Evolutionary conservation across 2,888 invertebrate species (phyloP).

Genomic region (Leptothorax acervorum): DNA sequence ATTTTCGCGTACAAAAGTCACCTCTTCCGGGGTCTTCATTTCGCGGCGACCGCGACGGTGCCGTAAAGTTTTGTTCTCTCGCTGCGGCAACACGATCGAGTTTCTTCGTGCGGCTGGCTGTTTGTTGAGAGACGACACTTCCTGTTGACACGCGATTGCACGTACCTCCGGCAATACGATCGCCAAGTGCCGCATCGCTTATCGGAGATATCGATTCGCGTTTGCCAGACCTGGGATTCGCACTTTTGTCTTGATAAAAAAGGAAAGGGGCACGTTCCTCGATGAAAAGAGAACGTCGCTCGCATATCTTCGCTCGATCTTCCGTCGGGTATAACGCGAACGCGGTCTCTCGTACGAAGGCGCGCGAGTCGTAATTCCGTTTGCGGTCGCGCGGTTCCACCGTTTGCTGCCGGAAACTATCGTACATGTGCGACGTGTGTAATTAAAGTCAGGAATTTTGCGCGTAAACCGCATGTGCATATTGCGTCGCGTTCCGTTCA

Average conservation of each 20-base stretch:
- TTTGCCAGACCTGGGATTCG: not conserved
- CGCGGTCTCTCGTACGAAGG: not conserved
- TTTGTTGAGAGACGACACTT: slow-evolving; percentile 29
- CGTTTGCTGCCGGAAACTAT: not conserved
- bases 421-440: slow-evolving; percentile 30
- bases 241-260: not conserved
- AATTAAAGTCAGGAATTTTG: slow-evolving; percentile 45
- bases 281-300: not conserved
- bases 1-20: slow-evolving; percentile 29
- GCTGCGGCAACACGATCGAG: slow-evolving; percentile 35
- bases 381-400: not conserved
- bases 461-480: slow-evolving; percentile 16
- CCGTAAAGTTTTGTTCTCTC: slow-evolving; percentile 23
- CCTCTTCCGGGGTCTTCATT: slow-evolving; percentile 43
- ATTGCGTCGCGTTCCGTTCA: slow-evolving; percentile 1
- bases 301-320: not conserved
- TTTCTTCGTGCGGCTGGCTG: slow-evolving; percentile 30
- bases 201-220: slow-evolving; percentile 39
- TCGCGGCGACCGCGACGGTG: not conserved
- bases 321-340: no score
- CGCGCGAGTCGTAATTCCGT: not conserved
- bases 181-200: slow-evolving; percentile 4
- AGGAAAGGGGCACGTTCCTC: not conserved
- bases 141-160: slow-evolving; percentile 46
- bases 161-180: slow-evolving; percentile 32